Percentiles rank a stretch among this genome's conserved stretches.
phyloP scores from a whole-genome alignment of 2,113 vertebrate species.

The Addax nasomaculatus region DNA sequence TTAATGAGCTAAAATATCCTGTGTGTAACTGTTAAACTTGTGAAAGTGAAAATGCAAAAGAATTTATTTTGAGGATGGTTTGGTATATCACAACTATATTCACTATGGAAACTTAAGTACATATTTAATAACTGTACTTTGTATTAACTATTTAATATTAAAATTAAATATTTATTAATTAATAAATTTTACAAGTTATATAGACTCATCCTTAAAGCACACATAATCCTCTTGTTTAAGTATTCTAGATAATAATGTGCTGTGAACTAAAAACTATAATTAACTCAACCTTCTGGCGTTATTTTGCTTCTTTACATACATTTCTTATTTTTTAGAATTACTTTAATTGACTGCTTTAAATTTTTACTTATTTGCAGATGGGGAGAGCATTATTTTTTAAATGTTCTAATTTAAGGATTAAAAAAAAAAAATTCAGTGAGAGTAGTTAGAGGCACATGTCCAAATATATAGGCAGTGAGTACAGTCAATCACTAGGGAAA shows the following conservation, averaged over 20 bases:
- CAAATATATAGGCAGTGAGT: neutral
- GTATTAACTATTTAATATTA: neutral
- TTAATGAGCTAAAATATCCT: neutral
- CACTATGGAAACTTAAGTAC: neutral
- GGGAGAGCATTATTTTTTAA: neutral
- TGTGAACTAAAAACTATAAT: neutral
- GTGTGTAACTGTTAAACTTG: neutral
- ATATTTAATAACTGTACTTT: neutral
- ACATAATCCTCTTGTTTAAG: neutral
- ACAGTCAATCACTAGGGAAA: neutral
- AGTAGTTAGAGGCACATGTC: neutral
- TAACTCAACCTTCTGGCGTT: neutral
- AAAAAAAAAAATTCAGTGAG: neutral
- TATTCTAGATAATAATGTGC: neutral
- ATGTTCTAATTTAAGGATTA: neutral
- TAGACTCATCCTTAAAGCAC: neutral
- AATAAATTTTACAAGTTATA: neutral
- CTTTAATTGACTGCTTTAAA: neutral
- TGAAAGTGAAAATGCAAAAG: neutral
- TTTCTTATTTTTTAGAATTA: neutral
- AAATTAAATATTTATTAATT: neutral
- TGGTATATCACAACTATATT: neutral
- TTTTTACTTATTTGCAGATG: neutral
- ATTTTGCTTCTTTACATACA: neutral
- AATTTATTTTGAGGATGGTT: neutral